Percentiles rank a stretch among this genome's conserved stretches.
Conservation (phyloP, 1,140 invertebrate genomes). For the Drosophila baimaii region DNA sequence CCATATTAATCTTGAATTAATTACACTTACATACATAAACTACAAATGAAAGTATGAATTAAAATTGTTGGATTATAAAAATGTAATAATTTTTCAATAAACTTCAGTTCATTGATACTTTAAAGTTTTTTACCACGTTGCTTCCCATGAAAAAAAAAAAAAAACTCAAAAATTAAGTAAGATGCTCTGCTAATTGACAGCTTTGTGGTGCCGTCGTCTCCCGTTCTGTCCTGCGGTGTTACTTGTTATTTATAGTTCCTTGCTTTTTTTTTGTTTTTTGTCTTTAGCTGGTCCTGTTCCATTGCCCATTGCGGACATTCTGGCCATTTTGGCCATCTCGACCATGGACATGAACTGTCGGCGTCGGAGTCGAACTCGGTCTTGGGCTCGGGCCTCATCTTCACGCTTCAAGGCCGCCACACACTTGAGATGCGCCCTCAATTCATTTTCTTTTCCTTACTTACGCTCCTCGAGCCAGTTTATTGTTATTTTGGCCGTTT, state of each 20-base stretch:
- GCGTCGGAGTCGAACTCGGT: slow-evolving; percentile 9
- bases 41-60: too few species aligned
- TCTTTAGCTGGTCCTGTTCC: slow-evolving; percentile 18
- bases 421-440: slow-evolving; percentile 37
- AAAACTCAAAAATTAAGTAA: slow-evolving; percentile 33
- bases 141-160: not conserved
- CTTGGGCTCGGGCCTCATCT: slow-evolving; percentile 23
- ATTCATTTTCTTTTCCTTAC: slow-evolving; percentile 54
- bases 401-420: slow-evolving; percentile 67
- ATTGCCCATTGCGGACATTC: slow-evolving; percentile 37
- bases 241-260: slow-evolving; percentile 46
- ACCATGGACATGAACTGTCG: slow-evolving; percentile 48
- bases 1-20: too few species aligned
- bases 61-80: too few species aligned
- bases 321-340: slow-evolving; percentile 36
- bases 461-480: slow-evolving; percentile 61
- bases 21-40: too few species aligned
- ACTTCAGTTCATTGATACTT: slow-evolving; percentile 1
- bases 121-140: not conserved
- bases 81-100: too few species aligned
- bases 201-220: slow-evolving; percentile 27
- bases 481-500: slow-evolving; percentile 70
- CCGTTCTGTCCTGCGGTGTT: slow-evolving; percentile 23
- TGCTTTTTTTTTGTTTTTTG: slow-evolving; percentile 4
- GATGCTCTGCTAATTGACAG: slow-evolving; percentile 46